Evolutionary conservation across 2,888 invertebrate species (phyloP).

Genomic region (Eumerus sabulonum): DNA sequence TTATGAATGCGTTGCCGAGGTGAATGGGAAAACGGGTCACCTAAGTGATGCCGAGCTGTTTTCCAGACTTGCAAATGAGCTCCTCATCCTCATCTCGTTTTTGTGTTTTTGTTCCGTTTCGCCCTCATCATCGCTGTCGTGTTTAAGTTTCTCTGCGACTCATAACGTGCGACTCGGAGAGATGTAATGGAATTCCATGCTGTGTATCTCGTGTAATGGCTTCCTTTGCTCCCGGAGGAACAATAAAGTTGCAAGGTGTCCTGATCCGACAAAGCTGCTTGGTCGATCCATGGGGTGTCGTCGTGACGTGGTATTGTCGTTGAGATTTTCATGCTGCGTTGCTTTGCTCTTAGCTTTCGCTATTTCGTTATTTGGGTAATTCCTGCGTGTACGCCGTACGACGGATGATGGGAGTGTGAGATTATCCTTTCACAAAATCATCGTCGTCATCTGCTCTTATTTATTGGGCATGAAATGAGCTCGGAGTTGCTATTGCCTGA

Average conservation of each 20-base stretch:
- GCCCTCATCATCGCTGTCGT: too few species aligned
- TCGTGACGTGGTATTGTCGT: constrained; percentile 41
- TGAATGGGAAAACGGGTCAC: constrained; percentile 21
- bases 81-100: neutral
- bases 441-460: constrained; percentile 56
- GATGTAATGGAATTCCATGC: constrained; percentile 54
- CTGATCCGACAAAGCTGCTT: constrained; percentile 40
- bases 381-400: neutral
- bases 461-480: constrained; percentile 67
- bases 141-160: constrained; percentile 4
- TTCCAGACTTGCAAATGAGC: constrained; percentile 27
- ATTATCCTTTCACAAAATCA: constrained; percentile 64
- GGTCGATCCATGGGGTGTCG: constrained; percentile 7
- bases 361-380: constrained; percentile 2
- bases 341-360: neutral
- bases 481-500: constrained; percentile 43
- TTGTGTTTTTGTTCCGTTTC: constrained; percentile 2
- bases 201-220: constrained; percentile 44
- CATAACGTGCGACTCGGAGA: constrained; percentile 18
- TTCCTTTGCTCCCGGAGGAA: constrained; percentile 40
- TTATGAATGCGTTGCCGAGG: constrained; percentile 16
- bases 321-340: constrained; percentile 12
- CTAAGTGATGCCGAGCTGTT: neutral
- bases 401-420: constrained; percentile 17
- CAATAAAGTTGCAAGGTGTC: constrained; percentile 52